Percentiles rank a stretch among this genome's conserved stretches.
Conservation (phyloP, 2,888 invertebrate genomes). For the Aphodius sticticus region DNA sequence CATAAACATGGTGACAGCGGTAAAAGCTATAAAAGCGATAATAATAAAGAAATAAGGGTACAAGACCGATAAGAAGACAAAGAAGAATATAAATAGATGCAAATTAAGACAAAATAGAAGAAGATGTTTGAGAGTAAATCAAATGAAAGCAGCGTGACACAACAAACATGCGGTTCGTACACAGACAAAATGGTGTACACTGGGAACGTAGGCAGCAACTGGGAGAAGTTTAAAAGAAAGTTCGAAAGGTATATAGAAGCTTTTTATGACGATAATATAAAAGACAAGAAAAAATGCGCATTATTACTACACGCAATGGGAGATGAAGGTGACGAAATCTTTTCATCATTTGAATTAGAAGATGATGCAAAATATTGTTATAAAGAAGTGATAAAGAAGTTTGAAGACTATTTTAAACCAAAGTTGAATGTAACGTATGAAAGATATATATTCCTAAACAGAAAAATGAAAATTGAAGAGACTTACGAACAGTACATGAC, state of each 20-base stretch:
- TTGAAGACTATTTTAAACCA: not conserved
- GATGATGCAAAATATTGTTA: not conserved
- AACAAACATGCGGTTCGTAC: not conserved
- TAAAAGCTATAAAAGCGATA: not conserved
- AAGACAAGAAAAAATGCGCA: conserved; percentile 9
- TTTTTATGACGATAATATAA: conserved; percentile 7
- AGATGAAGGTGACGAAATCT: conserved; percentile 7
- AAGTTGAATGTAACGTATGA: conserved; percentile 19
- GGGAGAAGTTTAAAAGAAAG: conserved; percentile 9
- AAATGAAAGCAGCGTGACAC: not conserved
- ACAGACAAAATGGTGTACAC: not conserved
- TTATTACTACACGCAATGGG: conserved; percentile 11
- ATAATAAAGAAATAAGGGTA: not conserved
- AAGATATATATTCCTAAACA: conserved; percentile 19
- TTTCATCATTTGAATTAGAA: conserved; percentile 11
- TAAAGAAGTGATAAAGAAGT: not conserved
- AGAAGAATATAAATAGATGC: not conserved
- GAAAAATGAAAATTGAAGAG: not conserved
- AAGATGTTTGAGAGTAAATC: not conserved
- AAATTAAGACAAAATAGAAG: not conserved
- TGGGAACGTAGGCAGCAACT: not conserved
- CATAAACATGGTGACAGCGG: not conserved
- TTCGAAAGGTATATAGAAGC: conserved; percentile 8
- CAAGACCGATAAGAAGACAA: not conserved
- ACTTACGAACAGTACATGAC: conserved; percentile 15